Conservation (phyloP, 2,797 vertebrate species). For the Micropoecilia bifurca region DNA sequence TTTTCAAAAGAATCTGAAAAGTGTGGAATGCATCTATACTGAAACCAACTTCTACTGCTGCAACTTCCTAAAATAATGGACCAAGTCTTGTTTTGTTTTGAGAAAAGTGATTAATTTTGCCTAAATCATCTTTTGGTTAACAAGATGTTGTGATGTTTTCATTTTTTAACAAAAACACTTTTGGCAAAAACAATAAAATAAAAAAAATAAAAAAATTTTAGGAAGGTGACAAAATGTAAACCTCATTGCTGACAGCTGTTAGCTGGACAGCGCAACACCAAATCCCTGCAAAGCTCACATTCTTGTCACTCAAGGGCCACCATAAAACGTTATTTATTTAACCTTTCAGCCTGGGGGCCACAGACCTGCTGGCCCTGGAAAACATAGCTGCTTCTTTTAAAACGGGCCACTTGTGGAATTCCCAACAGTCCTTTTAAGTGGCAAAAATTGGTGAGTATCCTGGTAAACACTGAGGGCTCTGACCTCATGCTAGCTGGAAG, state of each 20-base stretch:
- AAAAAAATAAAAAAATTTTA: too few relatives aligned
- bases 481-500: conserved; percentile 63
- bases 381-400: conserved; percentile 45
- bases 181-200: too few relatives aligned
- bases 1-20: neutral
- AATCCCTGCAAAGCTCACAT: conserved; percentile 33
- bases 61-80: too few relatives aligned
- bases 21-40: neutral
- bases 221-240: neutral
- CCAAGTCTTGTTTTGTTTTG: too few relatives aligned
- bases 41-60: neutral
- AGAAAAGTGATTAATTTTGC: too few relatives aligned
- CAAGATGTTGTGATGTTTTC: too few relatives aligned
- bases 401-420: conserved; percentile 66
- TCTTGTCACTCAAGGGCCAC: conserved; percentile 19
- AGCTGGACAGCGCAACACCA: neutral
- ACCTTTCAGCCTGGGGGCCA: conserved; percentile 60
- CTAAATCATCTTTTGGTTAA: too few relatives aligned
- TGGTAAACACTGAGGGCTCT: conserved; percentile 58
- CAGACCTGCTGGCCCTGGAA: conserved; percentile 38
- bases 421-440: conserved; percentile 63
- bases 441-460: conserved; percentile 74
- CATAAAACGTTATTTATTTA: conserved; percentile 65
- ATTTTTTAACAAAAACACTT: too few relatives aligned
- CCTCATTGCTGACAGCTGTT: neutral